Base-by-base conservation (phyloP, 2,888 invertebrate species). In the Patella ulyssiponensis region DNA sequence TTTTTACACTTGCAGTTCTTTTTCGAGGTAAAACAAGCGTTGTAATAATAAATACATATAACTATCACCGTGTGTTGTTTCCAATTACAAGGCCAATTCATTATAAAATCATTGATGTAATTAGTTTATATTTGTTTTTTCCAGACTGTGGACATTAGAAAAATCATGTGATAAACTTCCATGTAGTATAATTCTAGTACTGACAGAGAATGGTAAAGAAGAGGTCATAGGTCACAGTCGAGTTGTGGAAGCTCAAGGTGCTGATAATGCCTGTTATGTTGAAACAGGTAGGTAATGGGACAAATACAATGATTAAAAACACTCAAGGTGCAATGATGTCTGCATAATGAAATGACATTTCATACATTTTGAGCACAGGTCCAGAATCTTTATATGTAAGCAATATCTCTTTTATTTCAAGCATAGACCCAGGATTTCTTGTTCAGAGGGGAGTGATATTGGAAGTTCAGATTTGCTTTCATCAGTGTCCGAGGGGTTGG, bases 121-220 rank as follows among this genome's bases (percentile, higher is more conserved):
- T 53, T 12, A 14, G 54, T 15, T 72, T 23, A 33, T 20, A 5
- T 15, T 72, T 3, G 64, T 54, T 70, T 76, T 23, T 84, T 84
- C 56, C 84, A 90, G 90, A 81, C 74, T 88, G 3, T 86, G 88
- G 79, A 88, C 87, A 78, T 78, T 91, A 56, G 85, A 87, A 78
- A 89, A 90, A 79, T 90, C 90, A 14, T 83, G 85, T 80, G 88
- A 89, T 76, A 80, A 77, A 2, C 82, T 89, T 74, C 91, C 91
- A 27, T 81, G 86, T 73, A 86, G 83, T 73, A 79, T 90, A 52
- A 85, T 87, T 15, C 81, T 90, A 70, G 76, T 90, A 9, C 71
- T 74, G 23, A 78, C 78, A 11, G 72, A 73, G n/a, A 71, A 78
- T 44, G 76, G 33, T 20, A 76, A 78, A 20, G 9, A 53, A 15